These are phyloP conservation scores for Gila robusta DNA, from an alignment of 2,797 vertebrate genomes.

Conservation along the genomic window DNA sequence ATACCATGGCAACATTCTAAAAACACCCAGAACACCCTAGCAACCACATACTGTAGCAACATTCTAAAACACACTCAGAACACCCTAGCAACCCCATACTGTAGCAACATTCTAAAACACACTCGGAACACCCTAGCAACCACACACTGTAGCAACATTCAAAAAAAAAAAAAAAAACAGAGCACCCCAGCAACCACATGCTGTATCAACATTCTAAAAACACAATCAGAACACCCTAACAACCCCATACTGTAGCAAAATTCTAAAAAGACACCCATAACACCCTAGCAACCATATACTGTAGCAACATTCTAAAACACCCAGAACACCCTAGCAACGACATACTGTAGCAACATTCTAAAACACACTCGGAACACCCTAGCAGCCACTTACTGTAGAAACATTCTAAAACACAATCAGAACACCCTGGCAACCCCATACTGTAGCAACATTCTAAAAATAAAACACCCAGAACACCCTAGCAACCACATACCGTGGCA, in stretches of 20 bases:
- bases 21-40: not conserved
- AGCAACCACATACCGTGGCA: too few species aligned
- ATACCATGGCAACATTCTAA: not conserved
- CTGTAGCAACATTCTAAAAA: too few species aligned
- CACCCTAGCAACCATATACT: not conserved
- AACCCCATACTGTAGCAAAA: not conserved
- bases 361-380: not conserved
- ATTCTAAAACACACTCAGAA: not conserved
- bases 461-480: too few species aligned
- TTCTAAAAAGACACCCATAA: not conserved
- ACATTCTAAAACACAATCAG: not conserved
- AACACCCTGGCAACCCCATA: too few species aligned
- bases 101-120: not conserved
- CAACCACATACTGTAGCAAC: not conserved
- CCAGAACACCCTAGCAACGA: not conserved
- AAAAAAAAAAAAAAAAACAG: fast-evolving
- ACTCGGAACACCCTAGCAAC: not conserved
- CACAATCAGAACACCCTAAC: not conserved
- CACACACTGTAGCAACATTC: not conserved
- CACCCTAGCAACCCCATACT: not conserved
- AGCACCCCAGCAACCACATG: not conserved
- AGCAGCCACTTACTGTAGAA: not conserved
- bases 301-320: not conserved
- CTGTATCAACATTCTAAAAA: not conserved
- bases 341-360: not conserved